These are phyloP conservation scores for Archilochus colubris DNA, from an alignment of 2,113 vertebrate species.

Conservation along the genomic window DNA sequence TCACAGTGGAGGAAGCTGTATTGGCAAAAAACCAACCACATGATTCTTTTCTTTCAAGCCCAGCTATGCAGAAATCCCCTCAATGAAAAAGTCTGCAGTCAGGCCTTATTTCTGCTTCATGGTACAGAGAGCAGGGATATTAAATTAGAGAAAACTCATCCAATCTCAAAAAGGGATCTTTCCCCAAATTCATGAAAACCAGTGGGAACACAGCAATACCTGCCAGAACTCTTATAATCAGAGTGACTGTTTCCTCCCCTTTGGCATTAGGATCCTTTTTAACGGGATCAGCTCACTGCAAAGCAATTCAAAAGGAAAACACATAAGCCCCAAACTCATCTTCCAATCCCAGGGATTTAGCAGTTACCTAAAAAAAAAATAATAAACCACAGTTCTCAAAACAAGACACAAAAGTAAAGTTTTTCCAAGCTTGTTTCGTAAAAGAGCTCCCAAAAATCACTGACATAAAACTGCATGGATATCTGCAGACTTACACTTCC, in stretches of 20 bases:
- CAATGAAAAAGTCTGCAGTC: background rate
- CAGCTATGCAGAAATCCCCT: background rate
- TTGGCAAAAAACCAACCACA: background rate
- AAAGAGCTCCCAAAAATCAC: background rate
- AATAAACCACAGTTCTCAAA: background rate
- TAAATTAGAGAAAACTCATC: background rate
- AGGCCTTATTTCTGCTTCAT: background rate
- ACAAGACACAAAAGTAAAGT: background rate
- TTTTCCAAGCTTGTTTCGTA: background rate
- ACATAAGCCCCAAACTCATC: background rate
- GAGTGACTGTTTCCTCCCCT: background rate
- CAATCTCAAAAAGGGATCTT: background rate
- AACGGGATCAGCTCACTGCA: background rate
- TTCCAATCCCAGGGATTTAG: background rate
- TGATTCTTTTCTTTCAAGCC: background rate
- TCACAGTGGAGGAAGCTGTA: background rate
- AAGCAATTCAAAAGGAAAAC: background rate
- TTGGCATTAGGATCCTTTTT: background rate
- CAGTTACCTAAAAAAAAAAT: background rate
- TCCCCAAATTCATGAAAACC: background rate
- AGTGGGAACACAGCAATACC: background rate
- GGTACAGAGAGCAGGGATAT: background rate
- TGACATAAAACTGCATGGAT: background rate
- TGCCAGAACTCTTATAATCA: background rate
- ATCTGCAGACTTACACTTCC: background rate